phyloP scores from a whole-genome alignment of 2,888 invertebrate species.

The Drosophila hamatofila region DNA sequence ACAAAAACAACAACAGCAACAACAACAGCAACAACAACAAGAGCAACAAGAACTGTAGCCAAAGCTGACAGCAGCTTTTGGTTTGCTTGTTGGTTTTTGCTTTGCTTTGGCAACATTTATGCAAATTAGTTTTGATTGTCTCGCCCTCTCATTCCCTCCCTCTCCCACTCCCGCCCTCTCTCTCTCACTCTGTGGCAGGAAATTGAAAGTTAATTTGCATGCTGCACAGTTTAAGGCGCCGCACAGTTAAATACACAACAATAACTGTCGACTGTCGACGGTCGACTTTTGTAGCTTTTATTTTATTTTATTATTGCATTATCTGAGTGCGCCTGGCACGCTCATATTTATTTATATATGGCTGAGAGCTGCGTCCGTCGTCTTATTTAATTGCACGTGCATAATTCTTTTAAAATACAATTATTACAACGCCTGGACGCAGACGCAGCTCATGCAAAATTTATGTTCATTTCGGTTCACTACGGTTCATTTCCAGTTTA shows the following conservation, averaged over 20 bases:
- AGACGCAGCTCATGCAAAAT: constrained; percentile 55
- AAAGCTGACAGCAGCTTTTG: constrained; percentile 48
- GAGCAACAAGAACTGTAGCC: constrained; percentile 5
- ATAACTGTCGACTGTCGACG: constrained; percentile 60
- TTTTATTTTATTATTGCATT: constrained; percentile 74
- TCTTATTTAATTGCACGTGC: constrained; percentile 79
- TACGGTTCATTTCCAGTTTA: constrained; percentile 52
- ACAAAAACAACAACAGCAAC: constrained; percentile 39
- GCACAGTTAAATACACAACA: constrained; percentile 77
- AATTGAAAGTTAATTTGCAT: constrained; percentile 83
- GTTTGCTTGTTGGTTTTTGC: constrained; percentile 47
- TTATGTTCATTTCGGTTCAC: constrained; percentile 55
- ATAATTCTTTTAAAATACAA: constrained; percentile 80
- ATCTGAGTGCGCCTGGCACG: constrained; percentile 50
- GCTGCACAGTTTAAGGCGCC: constrained; percentile 68
- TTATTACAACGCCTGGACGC: constrained; percentile 65
- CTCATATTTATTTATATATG: constrained; percentile 51
- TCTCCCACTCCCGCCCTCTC: background rate
- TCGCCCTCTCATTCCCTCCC: constrained; percentile 6
- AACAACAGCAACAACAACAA: constrained; percentile 21
- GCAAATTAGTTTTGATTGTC: constrained; percentile 82
- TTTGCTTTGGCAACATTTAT: constrained; percentile 76
- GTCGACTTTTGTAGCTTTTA: constrained; percentile 16
- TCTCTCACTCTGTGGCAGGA: constrained; percentile 35
- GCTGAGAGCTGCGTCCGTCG: constrained; percentile 47